Evolutionary conservation across 2,113 vertebrate genomes (phyloP).

Genomic region (Tragelaphus buxtoni): DNA sequence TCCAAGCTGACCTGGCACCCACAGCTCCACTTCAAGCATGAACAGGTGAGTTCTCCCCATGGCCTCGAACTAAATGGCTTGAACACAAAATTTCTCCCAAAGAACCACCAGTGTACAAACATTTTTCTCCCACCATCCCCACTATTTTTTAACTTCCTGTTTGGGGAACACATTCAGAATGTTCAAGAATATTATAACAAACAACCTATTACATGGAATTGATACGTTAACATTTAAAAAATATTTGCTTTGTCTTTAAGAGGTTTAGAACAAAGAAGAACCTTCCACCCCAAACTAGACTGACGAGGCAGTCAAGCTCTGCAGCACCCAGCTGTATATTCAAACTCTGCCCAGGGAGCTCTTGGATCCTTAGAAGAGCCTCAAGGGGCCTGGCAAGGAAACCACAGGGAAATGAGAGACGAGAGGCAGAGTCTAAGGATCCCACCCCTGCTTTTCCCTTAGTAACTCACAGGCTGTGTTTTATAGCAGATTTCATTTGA

Average conservation of each 20-base stretch:
- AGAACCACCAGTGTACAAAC: neutral
- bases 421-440: neutral
- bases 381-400: neutral
- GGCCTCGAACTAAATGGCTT: neutral
- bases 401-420: neutral
- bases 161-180: neutral
- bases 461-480: neutral
- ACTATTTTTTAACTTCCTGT: neutral
- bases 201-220: neutral
- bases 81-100: neutral
- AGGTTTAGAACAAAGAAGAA: slow-evolving; percentile 10
- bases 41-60: neutral
- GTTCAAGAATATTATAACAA: neutral
- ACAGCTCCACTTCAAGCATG: accelerated
- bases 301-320: neutral
- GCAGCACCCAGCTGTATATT: neutral
- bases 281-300: neutral
- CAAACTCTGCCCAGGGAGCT: neutral
- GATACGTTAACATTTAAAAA: neutral
- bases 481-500: neutral
- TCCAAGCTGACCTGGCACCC: too few species aligned
- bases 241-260: neutral
- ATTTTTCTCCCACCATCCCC: neutral
- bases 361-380: neutral
- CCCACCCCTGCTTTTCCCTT: neutral